Evolutionary conservation across 1,140 invertebrate species (phyloP), one percentile per base, ranked within the genome.

Genomic region (Alviniconcha marisindica): DNA sequence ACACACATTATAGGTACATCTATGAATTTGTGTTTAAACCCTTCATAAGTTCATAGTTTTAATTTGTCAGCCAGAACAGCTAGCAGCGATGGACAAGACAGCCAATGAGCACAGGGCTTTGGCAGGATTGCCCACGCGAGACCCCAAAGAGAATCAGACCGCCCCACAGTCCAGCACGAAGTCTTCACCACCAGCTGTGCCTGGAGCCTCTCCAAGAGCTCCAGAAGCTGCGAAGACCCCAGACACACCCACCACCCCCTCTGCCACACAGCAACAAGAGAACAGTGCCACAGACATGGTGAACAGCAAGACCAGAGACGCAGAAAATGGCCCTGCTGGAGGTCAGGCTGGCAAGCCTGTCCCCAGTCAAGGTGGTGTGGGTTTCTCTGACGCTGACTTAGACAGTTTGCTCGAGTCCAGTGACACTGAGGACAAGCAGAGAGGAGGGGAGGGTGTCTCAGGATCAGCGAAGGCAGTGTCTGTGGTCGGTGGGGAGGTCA

Each of bases 401-500:
- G 71, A 74, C 71, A 74, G 21, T 74, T n/a, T 74, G 38, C 42
- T 74, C 36, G 42, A 74, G 36, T n/a, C 15, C 2, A 12, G 36
- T 1, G 71, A 42, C 33, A 28, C 31, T 14, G 28, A 28, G n/a
- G 7, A 33, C 14, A 24, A 33, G 31, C 4, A 12, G 28, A 5
- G 28, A 33, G 56, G 63, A 14, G 63, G 28, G 12, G 31, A 10
- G 63, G 63, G 28, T 66, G 12, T 24, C 38, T 10, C 18, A 28
- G 33, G 42, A 38, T 38, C 18, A 18, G 14, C 2, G 71, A 21
- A 15, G 0, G 38, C 18, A 18, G 38, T 38, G 15, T 24, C 60
- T 4, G 10, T 10, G 24, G 60, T 14, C 5, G 60, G 38, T 2
- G 15, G 21, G 42, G 40, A 44, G 5, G 36, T 74, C 15, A 42